These are phyloP conservation scores for Nothoprocta pentlandii DNA, from an alignment of 2,113 vertebrate genomes.

Conservation along the genomic window DNA sequence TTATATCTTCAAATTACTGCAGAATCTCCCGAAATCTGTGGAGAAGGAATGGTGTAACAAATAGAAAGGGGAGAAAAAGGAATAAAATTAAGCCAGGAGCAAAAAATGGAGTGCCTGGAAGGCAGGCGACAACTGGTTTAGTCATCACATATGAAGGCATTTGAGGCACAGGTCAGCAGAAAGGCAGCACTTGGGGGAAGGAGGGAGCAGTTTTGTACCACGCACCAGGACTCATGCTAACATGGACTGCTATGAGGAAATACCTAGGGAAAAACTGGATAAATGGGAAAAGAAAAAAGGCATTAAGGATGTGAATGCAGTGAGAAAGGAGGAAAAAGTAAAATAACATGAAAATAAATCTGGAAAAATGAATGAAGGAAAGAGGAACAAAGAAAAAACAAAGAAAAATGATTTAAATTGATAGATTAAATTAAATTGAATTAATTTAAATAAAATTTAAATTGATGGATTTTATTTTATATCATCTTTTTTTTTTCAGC, in stretches of 20 bases:
- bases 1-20: not conserved
- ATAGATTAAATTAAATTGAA: not conserved
- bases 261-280: not conserved
- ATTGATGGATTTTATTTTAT: not conserved
- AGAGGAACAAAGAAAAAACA: not conserved
- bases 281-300: not conserved
- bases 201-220: fast-evolving
- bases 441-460: not conserved
- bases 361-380: not conserved
- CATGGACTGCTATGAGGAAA: not conserved
- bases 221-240: not conserved
- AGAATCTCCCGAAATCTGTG: not conserved
- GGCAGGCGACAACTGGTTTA: not conserved
- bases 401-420: not conserved
- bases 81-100: not conserved
- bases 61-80: not conserved
- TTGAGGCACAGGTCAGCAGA: not conserved
- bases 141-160: not conserved
- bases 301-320: not conserved
- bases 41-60: not conserved
- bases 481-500: not conserved
- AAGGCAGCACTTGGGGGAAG: not conserved
- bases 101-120: not conserved
- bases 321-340: not conserved
- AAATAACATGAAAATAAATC: not conserved